Conservation (phyloP, 2,888 invertebrate species). For the Cylindroiulus punctatus region DNA sequence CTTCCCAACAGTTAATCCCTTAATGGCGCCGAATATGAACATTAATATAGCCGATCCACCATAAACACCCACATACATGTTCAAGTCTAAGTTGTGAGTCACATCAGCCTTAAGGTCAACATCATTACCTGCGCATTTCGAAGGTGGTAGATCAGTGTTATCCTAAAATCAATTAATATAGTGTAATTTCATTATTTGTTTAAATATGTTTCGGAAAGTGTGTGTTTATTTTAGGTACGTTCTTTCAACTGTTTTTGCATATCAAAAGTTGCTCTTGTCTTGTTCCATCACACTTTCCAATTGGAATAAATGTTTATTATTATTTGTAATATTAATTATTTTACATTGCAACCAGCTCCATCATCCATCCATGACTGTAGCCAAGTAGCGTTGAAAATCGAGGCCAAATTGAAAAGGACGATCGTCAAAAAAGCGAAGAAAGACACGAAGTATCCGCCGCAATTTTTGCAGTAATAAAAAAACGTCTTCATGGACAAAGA, state of each 20-base stretch:
- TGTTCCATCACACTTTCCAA: too few species aligned
- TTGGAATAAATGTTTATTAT: too few species aligned
- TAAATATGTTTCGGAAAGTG: too few species aligned
- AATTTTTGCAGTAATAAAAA: conserved; percentile 50
- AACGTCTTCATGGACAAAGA: conserved; percentile 53
- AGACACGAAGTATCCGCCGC: conserved; percentile 53
- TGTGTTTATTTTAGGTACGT: background rate
- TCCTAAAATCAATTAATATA: background rate
- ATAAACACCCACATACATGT: conserved; percentile 54
- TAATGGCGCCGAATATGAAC: conserved; percentile 48
- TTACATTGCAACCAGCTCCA: conserved; percentile 39
- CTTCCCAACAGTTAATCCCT: conserved; percentile 53
- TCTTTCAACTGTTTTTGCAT: background rate
- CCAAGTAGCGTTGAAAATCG: conserved; percentile 62
- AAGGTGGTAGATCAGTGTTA: background rate
- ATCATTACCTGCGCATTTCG: background rate
- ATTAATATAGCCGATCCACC: conserved; percentile 48
- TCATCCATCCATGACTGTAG: conserved; percentile 63
- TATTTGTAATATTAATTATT: background rate
- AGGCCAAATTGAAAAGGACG: conserved; percentile 60
- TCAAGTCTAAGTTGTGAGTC: background rate
- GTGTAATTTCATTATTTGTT: too few species aligned
- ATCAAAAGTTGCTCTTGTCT: too few species aligned
- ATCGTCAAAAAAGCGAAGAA: conserved; percentile 52
- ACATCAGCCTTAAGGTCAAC: background rate